Conservation (phyloP, 1,140 invertebrate species). For the Trissolcus basalis region DNA sequence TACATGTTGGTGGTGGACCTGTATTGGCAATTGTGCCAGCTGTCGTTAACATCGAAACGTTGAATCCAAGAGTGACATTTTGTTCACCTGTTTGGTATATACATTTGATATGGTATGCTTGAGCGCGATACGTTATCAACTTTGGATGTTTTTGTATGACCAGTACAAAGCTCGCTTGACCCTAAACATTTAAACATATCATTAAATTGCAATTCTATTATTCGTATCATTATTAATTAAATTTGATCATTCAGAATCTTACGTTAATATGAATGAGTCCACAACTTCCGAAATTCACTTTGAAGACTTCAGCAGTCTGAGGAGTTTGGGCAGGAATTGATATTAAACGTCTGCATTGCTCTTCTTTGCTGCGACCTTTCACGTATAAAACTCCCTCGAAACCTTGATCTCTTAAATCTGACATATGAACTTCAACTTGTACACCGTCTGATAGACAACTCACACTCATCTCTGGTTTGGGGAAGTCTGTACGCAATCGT, state of each 20-base stretch:
- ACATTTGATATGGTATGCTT: constrained; percentile 96
- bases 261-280: constrained; percentile 93
- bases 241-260: too few species aligned
- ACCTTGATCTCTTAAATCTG: constrained; percentile 73
- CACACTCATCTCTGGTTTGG: constrained; percentile 88
- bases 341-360: constrained; percentile 88
- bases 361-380: constrained; percentile 95
- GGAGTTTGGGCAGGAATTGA: constrained; percentile 82
- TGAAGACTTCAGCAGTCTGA: constrained; percentile 86
- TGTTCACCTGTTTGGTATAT: constrained; percentile 95
- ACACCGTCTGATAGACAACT: constrained; percentile 94
- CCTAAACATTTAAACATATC: constrained; percentile 75
- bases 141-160: constrained; percentile 97
- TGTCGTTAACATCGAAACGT: constrained; percentile 95
- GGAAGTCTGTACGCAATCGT: constrained; percentile 80
- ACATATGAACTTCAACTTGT: constrained; percentile 89
- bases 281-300: constrained; percentile 93
- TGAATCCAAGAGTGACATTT: constrained; percentile 94
- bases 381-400: constrained; percentile 96
- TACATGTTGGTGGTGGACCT: constrained; percentile 93
- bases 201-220: background rate
- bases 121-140: constrained; percentile 94
- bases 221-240: too few species aligned
- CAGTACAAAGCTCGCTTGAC: constrained; percentile 92
- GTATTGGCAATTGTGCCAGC: constrained; percentile 96